These are phyloP conservation scores for Lissonota sp. DNA, from an alignment of 2,888 invertebrate genomes.

Conservation along the genomic window DNA sequence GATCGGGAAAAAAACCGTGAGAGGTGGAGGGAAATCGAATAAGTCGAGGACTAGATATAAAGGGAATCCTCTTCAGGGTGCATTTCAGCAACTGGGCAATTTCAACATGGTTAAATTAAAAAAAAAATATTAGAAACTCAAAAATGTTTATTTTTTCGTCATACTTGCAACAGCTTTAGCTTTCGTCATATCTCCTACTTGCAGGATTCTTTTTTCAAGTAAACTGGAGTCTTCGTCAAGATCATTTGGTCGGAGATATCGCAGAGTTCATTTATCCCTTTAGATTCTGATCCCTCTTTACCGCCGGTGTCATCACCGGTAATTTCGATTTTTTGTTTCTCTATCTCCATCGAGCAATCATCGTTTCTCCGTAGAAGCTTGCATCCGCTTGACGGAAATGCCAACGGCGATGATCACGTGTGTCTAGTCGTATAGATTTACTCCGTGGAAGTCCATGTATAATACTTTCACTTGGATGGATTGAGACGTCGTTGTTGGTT, in stretches of 20 bases:
- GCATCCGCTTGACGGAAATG: constrained; percentile 56
- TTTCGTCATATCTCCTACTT: no score
- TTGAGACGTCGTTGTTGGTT: constrained; percentile 65
- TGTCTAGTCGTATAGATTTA: constrained; percentile 5
- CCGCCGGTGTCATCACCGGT: no score
- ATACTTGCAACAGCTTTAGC: no score
- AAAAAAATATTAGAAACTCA: no score
- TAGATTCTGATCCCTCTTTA: no score
- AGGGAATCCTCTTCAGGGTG: constrained; percentile 40
- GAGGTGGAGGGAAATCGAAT: constrained; percentile 6
- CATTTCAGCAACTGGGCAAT: constrained; percentile 27
- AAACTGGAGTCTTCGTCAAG: no score
- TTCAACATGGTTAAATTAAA: no score
- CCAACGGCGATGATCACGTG: constrained; percentile 19
- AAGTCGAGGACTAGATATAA: constrained; percentile 19
- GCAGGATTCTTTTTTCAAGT: no score
- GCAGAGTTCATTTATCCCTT: no score
- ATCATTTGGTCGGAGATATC: no score
- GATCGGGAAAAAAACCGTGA: constrained; percentile 12
- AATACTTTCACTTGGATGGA: constrained; percentile 66
- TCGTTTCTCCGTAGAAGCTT: constrained; percentile 38
- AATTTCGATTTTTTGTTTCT: not conserved
- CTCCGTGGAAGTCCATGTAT: constrained; percentile 5
- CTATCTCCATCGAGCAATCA: not conserved
- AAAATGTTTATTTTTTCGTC: no score